phyloP scores from a whole-genome alignment of 2,797 vertebrate species.

The Ctenopoma kingsleyae region DNA sequence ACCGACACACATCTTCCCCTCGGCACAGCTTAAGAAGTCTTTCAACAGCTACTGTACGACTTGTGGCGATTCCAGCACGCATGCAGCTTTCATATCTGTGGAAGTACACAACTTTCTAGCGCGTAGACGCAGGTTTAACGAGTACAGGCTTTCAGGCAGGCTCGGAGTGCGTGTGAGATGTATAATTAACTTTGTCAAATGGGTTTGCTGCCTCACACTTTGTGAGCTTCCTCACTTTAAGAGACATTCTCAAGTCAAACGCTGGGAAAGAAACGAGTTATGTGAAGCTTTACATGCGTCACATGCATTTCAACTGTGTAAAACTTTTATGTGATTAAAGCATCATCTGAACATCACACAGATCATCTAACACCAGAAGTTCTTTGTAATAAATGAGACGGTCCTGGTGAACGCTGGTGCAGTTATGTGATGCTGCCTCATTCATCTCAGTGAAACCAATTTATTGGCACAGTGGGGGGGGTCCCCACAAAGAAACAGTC shows the following conservation, averaged over 20 bases:
- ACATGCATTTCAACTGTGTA: neutral
- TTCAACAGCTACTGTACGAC: slow-evolving; percentile 12
- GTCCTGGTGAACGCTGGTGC: too few species aligned
- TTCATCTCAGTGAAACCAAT: neutral
- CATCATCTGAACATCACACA: neutral
- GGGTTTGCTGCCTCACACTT: slow-evolving; percentile 39
- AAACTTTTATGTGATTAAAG: neutral
- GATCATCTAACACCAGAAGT: neutral
- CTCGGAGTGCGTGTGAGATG: slow-evolving; percentile 40
- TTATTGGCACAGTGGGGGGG: neutral
- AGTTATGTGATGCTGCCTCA: neutral
- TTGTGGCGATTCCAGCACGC: neutral
- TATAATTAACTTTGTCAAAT: slow-evolving; percentile 63
- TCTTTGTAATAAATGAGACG: neutral
- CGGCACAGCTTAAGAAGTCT: slow-evolving; percentile 5
- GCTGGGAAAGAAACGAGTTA: too few species aligned
- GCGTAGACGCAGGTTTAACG: slow-evolving; percentile 24
- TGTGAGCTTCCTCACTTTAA: neutral
- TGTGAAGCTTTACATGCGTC: too few species aligned
- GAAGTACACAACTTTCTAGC: slow-evolving; percentile 30
- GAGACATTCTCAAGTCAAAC: too few species aligned
- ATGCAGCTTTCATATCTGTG: slow-evolving; percentile 24
- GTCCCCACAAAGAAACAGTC: neutral
- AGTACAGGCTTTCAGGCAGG: slow-evolving; percentile 41
- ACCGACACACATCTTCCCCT: neutral